Base-by-base conservation (phyloP, 2,888 invertebrate genomes). In the Drosophila borborema region DNA sequence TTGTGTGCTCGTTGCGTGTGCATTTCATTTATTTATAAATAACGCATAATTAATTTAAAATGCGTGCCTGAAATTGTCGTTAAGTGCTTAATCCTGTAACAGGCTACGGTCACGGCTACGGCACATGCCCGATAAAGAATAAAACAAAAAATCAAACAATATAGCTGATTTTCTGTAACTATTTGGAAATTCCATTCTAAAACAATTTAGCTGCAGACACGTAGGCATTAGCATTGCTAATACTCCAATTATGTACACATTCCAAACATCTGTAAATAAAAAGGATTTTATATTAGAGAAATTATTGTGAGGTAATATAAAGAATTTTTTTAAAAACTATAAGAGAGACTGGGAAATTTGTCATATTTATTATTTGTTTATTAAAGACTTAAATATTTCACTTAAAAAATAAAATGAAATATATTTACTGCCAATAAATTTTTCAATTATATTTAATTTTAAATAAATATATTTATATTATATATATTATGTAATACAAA, bases 51-150 rank as follows among this genome's bases (percentile, higher is more conserved):
- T 84, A 77, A 89, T 86, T 86, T 89, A 80, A 89, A 89, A 86
- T 86, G 89, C 89, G 89, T 84, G 89, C 84, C 80, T 70, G 74
- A 89, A 86, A 86, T 89, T 77, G 84, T 73, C 72, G 77, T 72
- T 86, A 86, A 86, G 89, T 86, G 89, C 82, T 89, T 89, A 89
- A 89, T 86, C 82, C 89, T 81, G 84, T 86, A 86, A 84, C 72
- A 70, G 60, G 77, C 75, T 72, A 70, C 73, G 16, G 28, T 16
- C 1, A 28, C n/a, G 48, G 74, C 74, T 71, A 64, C 65, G 53
- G 69, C 65, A 54, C 66, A 77, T 61, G 72, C 12, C 53, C 61
- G 20, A 58, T 36, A 40, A 6, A 53, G 20, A 18, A 18, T 6
- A 34, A 5, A 43, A 12, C 5, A 7, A 40, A 36, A 36, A 51